These are phyloP conservation scores for Ormia ochracea DNA, from an alignment of 2,888 invertebrate genomes.

Conservation along the genomic window DNA sequence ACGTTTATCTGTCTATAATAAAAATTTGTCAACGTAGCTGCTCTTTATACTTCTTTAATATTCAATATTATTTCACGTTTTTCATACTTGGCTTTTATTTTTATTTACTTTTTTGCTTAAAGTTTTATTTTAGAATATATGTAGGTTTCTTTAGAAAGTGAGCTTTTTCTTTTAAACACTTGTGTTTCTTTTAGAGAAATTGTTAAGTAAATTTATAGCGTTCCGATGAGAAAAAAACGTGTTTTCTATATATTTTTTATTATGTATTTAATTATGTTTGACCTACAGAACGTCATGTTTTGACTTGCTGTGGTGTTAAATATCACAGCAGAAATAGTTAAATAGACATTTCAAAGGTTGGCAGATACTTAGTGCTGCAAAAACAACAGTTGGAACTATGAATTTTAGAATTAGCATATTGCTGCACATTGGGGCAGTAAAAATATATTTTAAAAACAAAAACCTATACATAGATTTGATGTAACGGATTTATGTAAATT, in stretches of 20 bases:
- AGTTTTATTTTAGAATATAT: neutral
- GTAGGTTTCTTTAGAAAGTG: constrained; percentile 31
- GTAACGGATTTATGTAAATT: too few species aligned
- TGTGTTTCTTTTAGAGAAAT: neutral
- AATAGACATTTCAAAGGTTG: too few species aligned
- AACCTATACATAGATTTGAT: too few species aligned
- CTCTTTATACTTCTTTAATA: neutral
- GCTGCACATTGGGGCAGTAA: too few species aligned
- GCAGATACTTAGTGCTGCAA: too few species aligned
- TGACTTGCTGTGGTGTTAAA: too few species aligned
- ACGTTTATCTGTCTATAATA: neutral
- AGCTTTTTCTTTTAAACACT: constrained; percentile 9
- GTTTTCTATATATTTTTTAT: neutral
- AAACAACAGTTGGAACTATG: too few species aligned
- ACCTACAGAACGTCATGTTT: neutral
- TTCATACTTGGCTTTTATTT: neutral
- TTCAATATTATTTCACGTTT: neutral
- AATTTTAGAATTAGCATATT: too few species aligned
- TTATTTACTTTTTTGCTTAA: neutral
- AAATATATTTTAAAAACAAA: too few species aligned
- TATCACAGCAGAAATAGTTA: too few species aligned
- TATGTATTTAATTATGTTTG: neutral
- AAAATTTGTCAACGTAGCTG: neutral
- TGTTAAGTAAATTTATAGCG: neutral
- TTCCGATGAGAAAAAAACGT: neutral